Conservation (phyloP, 2,113 vertebrate genomes). For the Acanthisitta chloris region DNA sequence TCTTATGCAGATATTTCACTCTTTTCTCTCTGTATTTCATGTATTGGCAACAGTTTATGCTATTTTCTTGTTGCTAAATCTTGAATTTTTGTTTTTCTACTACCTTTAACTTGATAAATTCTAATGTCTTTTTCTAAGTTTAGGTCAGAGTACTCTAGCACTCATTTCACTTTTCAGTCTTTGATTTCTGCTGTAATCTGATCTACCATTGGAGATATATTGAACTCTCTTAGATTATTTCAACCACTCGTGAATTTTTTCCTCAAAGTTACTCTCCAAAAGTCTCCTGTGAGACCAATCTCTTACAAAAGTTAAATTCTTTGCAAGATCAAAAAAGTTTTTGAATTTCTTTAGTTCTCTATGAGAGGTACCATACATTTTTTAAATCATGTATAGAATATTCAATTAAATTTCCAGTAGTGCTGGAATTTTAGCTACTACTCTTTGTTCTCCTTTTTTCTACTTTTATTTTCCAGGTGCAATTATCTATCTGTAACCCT, state of each 20-base stretch:
- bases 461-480: neutral
- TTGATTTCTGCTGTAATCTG: conserved; percentile 18
- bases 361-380: neutral
- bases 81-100: neutral
- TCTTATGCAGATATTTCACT: neutral
- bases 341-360: neutral
- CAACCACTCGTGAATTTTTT: neutral
- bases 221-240: conserved; percentile 12
- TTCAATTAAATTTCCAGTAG: neutral
- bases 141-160: neutral
- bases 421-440: neutral
- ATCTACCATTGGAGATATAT: neutral
- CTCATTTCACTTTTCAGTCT: neutral
- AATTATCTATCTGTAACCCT: neutral
- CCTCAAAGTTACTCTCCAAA: neutral
- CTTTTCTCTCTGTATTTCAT: neutral
- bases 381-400: neutral
- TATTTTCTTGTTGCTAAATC: neutral
- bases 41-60: neutral
- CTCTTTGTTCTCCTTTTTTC: neutral
- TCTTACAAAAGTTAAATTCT: neutral
- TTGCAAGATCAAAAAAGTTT: neutral
- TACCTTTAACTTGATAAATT: neutral
- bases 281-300: neutral
- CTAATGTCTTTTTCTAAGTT: neutral